Conservation (phyloP, 30 jellyfish, hydroid and myxozoan species). For the Aurelia aurita region DNA sequence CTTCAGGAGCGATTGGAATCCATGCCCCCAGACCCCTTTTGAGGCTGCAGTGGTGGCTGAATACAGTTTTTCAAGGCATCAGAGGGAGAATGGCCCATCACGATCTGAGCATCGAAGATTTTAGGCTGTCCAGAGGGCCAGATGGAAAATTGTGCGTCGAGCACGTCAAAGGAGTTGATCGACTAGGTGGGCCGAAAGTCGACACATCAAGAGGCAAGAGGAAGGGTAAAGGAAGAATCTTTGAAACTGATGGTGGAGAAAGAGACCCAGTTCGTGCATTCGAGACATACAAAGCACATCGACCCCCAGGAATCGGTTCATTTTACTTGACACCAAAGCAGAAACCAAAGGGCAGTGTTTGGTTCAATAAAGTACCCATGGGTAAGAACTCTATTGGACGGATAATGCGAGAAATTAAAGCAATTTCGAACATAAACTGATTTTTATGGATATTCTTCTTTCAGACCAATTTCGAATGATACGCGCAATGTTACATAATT, state of each 20-base stretch:
- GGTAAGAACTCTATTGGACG: constrained; percentile 99
- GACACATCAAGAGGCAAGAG: constrained; percentile 82
- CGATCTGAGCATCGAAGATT: constrained; percentile 89
- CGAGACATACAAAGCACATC: constrained; percentile 91
- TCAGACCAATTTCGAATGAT: background rate
- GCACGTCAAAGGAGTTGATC: constrained; percentile 71
- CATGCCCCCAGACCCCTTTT: constrained; percentile 99
- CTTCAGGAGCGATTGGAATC: constrained; percentile 97
- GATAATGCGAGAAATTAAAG: constrained; percentile 96
- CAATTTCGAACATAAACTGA: constrained; percentile 87
- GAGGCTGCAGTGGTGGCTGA: constrained; percentile 96
- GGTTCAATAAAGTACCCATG: constrained; percentile 99
- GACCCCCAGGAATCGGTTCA: constrained; percentile 97
- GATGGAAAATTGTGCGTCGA: constrained; percentile 96
- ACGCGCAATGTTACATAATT: no score
- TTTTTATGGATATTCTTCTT: background rate
- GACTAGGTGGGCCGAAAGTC: constrained; percentile 41
- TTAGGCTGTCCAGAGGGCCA: constrained; percentile 76
- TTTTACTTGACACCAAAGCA: constrained; percentile 96
- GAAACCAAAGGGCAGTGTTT: constrained; percentile 90
- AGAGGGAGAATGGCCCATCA: constrained; percentile 99
- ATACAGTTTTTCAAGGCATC: constrained; percentile 96
- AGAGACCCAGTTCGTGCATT: constrained; percentile 96
- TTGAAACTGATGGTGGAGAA: constrained; percentile 97
- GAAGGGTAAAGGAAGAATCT: constrained; percentile 86